Evolutionary conservation across 2,888 invertebrate species (phyloP), one percentile per base, ranked within the genome.

Genomic region (Acanthopleura granulata): DNA sequence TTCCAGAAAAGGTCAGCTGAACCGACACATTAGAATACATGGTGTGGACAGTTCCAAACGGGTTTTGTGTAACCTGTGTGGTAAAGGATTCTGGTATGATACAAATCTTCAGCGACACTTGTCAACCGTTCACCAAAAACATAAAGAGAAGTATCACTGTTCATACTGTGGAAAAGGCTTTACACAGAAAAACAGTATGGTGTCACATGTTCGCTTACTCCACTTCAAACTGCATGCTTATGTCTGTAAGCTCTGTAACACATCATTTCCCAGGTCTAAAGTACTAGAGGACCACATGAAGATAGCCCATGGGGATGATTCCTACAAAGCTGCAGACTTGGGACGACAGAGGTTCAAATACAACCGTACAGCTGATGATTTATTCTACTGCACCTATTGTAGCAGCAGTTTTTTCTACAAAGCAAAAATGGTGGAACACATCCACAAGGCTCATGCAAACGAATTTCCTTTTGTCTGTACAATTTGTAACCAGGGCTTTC

Each of bases 131-230:
- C 87, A 87, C 77, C 76, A 79, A 16, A 77, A 80, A 3, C 80
- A 80, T 49, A 74, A 74, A 22, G 85, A 86, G 75, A 79, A 77
- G 11, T 85, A 80, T 72, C 86, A 86, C 74, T 86, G 86, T 61
- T 83, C 85, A 3, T 86, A 86, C 73, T 86, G 86, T 77, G 86
- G 84, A 14, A 83, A 83, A 74, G 85, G 85, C 0, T 86, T 84
- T 72, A 74, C 70, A 22, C 77, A 81, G 29, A 84, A 84, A 61
- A 72, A 76, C n/a, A 78, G 81, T 4, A 82, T 84, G 84, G 77
- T 82, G 22, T 76, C 82, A 18, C 86, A 85, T 77, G 82, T 85
- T 12, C 83, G 82, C 51, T 77, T 80, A 25, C 78, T 83, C 1
- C 86, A 86, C 76, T 83, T 84, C 69, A 83, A 83, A 62, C 70